Evolutionary conservation across 2,113 vertebrate genomes (phyloP), one percentile per base, ranked within the genome.

Genomic region (Phycodurus eques): DNA sequence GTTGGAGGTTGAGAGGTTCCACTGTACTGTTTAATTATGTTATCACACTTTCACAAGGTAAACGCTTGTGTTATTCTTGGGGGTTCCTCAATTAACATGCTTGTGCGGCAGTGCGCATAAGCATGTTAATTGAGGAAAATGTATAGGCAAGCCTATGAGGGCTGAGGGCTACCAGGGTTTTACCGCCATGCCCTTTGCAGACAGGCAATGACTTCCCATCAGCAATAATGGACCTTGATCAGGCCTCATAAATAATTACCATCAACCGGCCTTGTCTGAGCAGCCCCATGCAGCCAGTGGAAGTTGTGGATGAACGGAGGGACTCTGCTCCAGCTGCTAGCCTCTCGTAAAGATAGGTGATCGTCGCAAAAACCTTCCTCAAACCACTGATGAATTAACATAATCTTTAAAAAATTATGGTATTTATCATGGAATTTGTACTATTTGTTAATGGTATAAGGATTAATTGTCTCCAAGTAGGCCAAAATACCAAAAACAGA

Each of bases 181-280:
- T 82, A 74, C 71, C 67, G 56, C 74, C 80, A 83, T 78, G 68
- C 72, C 83, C 78, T 63, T 44, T 46, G 49, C 76, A 86, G 74
- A 82, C 76, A 73, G 65, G 71, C 85, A 84, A 87, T 79, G 84
- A 85, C 89, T 91, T 90, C 87, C 89, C 90, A 92, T 92, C 87
- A 91, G 79, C 63, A 77, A 77, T 92, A 92, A 92, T 92, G 86
- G 88, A 87, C 85, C 80, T 87, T 89, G 88, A 92, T 84, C 84
- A 89, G 83, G 83, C 44, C 74, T 90, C 88, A 91, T 92, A 88
- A 92, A 92, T 92, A 92, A 92, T 91, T 92, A 88, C 81, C 75
- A 80, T 79, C 82, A 85, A 83, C 77, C 83, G 82, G 83, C 88
- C 88, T 88, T 89, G 88, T 85, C 83, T 84, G 79, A 86, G 73